Evolutionary conservation across 2,113 vertebrate species (phyloP).

Genomic region (Pachypanchax playfairii): DNA sequence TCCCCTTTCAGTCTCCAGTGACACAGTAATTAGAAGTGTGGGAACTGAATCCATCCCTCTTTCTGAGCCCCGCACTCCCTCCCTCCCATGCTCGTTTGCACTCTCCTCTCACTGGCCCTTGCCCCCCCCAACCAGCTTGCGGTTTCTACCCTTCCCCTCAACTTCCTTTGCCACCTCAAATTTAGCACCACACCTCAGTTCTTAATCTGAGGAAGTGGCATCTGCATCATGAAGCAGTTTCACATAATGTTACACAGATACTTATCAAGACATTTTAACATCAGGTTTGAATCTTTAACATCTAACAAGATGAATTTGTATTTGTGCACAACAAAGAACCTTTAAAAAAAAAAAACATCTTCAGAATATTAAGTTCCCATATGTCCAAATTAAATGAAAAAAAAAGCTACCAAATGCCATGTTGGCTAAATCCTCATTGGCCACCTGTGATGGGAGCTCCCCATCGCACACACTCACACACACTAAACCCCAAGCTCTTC

Average conservation of each 20-base stretch:
- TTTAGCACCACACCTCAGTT: conserved; percentile 39
- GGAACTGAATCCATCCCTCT: conserved; percentile 82
- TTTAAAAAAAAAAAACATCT: too few species aligned
- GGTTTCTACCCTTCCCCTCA: conserved; percentile 34
- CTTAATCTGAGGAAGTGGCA: conserved; percentile 36
- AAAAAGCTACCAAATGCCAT: conserved; percentile 1
- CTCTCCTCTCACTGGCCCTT: conserved; percentile 66
- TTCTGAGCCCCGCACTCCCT: conserved; percentile 70
- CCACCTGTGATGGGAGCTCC: conserved; percentile 74
- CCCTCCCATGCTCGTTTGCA: conserved; percentile 40
- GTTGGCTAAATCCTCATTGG: conserved; percentile 30
- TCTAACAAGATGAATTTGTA: conserved; percentile 6
- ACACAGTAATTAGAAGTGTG: conserved; percentile 87
- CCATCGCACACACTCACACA: conserved; percentile 64
- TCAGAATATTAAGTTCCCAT: conserved; percentile 1
- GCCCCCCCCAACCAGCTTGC: conserved; percentile 51
- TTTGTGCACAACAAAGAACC: neutral
- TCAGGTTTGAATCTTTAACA: neutral
- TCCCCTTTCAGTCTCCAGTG: conserved; percentile 85
- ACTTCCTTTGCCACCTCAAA: conserved; percentile 58
- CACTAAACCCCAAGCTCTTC: conserved; percentile 54
- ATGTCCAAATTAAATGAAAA: conserved; percentile 31
- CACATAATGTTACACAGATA: neutral
- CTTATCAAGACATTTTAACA: neutral
- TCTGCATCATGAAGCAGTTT: conserved; percentile 16